phyloP scores from a whole-genome alignment of 2,797 vertebrate species.

The Hozukius guyotensis region DNA sequence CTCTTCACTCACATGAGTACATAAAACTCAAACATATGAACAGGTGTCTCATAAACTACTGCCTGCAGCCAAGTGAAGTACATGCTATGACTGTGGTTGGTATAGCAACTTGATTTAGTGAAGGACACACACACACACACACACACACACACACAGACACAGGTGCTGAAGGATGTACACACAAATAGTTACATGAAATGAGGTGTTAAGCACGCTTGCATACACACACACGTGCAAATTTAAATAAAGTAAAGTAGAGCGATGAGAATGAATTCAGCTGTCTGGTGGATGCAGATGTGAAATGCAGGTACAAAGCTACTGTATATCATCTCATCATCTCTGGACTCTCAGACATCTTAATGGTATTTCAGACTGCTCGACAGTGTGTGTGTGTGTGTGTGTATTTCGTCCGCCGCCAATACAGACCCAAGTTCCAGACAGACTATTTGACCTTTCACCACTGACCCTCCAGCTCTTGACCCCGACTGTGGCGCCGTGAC shows the following conservation, averaged over 20 bases:
- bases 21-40: slow-evolving; percentile 32
- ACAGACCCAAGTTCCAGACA: slow-evolving; percentile 62
- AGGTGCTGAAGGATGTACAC: slow-evolving; percentile 20
- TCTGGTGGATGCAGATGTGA: background rate
- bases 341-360: slow-evolving; percentile 10
- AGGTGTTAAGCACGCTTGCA: background rate
- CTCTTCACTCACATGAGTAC: background rate
- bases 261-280: slow-evolving; percentile 8
- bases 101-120: slow-evolving; percentile 79
- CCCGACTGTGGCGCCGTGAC: slow-evolving; percentile 39
- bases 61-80: slow-evolving; percentile 71
- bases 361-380: background rate
- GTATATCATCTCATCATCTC: background rate
- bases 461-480: slow-evolving; percentile 70
- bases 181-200: slow-evolving; percentile 27
- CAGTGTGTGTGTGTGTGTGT: background rate
- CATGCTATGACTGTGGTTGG: slow-evolving; percentile 66
- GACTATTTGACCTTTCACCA: slow-evolving; percentile 67
- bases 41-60: slow-evolving; percentile 64
- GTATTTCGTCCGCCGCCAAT: background rate
- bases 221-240: background rate
- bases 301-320: background rate
- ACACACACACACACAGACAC: slow-evolving; percentile 3
- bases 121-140: slow-evolving; percentile 21
- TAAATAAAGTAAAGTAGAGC: slow-evolving; percentile 17